These are phyloP conservation scores for Ochotona princeps DNA, from an alignment of 2,113 vertebrate species.

Conservation along the genomic window DNA sequence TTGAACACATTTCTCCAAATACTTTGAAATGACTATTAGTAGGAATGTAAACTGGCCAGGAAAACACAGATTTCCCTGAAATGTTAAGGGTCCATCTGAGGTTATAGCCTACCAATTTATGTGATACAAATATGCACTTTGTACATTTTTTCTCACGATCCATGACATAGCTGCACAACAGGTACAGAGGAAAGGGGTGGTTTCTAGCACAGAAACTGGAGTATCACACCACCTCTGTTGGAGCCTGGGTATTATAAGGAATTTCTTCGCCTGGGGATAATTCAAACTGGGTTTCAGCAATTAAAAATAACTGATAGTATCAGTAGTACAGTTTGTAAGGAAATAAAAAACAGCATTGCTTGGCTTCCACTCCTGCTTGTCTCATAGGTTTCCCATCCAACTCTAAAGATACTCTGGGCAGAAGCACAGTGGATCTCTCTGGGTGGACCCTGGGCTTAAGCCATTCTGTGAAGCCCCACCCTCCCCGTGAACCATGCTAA, in stretches of 20 bases:
- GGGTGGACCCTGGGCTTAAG: not conserved
- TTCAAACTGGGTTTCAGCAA: not conserved
- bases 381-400: not conserved
- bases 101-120: not conserved
- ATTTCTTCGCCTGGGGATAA: not conserved
- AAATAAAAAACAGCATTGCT: not conserved
- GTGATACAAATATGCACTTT: not conserved
- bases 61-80: not conserved
- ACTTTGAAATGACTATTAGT: not conserved
- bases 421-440: not conserved
- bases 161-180: not conserved
- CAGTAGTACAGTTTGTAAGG: not conserved
- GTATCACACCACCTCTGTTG: not conserved
- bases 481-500: not conserved
- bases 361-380: not conserved
- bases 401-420: slow-evolving; percentile 23
- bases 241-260: not conserved
- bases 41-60: not conserved
- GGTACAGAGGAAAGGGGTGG: not conserved
- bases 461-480: not conserved
- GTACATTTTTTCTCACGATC: not conserved
- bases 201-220: not conserved
- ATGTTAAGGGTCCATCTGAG: not conserved
- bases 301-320: not conserved
- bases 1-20: no score